Percentiles rank a stretch among this genome's conserved stretches.
Conservation (phyloP, 1,140 invertebrate species). For the Aphelenchoides avenae region DNA sequence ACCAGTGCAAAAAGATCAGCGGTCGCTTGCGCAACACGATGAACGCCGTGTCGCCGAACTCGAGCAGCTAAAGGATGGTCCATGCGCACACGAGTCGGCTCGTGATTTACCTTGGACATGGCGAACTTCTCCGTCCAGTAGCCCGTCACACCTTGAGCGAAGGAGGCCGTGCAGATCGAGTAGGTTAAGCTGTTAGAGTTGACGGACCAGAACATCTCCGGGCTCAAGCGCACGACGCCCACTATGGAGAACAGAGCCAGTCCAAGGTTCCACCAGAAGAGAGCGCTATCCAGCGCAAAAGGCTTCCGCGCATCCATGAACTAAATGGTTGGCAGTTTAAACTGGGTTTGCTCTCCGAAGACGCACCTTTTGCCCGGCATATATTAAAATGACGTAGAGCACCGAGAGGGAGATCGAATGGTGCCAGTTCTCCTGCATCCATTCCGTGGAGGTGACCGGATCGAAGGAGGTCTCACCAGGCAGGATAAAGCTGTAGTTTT, state of each 20-base stretch:
- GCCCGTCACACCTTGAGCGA: conserved; percentile 75
- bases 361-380: conserved; percentile 73
- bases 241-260: conserved; percentile 77
- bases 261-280: conserved; percentile 90
- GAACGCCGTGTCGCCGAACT: conserved; percentile 55
- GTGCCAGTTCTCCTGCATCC: conserved; percentile 94
- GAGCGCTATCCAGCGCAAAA: conserved; percentile 67
- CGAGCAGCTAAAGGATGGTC: conserved; percentile 82
- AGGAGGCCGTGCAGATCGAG: conserved; percentile 65
- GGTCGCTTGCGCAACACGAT: conserved; percentile 57
- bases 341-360: conserved; percentile 76
- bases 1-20: conserved; percentile 57
- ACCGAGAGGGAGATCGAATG: conserved; percentile 71
- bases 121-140: conserved; percentile 75
- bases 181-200: conserved; percentile 53
- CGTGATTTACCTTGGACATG: conserved; percentile 48
- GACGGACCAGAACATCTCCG: conserved; percentile 53
- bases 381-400: conserved; percentile 87
- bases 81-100: conserved; percentile 69
- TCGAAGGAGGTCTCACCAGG: conserved; percentile 88
- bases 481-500: conserved; percentile 87
- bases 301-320: conserved; percentile 55
- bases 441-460: conserved; percentile 76
- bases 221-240: conserved; percentile 67
- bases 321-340: conserved; percentile 80